phyloP scores from a whole-genome alignment of 2,113 vertebrate genomes.

The Hemiprocne comata region DNA sequence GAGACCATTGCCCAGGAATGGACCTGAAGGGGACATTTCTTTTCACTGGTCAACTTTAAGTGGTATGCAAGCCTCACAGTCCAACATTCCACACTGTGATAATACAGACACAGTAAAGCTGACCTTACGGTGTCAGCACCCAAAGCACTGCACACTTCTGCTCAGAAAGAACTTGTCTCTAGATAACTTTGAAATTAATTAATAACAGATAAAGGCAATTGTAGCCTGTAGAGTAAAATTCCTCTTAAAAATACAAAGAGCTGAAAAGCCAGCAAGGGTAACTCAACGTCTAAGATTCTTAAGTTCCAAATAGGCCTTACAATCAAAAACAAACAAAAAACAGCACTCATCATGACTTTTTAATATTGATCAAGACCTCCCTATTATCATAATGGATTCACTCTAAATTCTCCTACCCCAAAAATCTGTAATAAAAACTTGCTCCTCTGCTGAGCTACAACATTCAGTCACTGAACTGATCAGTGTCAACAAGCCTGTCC shows the following conservation, averaged over 20 bases:
- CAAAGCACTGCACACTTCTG: background rate
- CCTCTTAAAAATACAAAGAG: background rate
- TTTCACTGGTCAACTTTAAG: background rate
- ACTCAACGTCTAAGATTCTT: background rate
- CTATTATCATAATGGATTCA: background rate
- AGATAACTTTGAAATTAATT: background rate
- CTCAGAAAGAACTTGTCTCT: background rate
- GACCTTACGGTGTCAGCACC: background rate
- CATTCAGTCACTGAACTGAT: no score
- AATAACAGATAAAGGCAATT: background rate
- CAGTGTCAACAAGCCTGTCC: background rate
- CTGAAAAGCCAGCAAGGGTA: background rate
- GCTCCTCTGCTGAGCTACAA: background rate
- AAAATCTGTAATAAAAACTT: background rate
- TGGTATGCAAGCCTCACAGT: rapidly evolving
- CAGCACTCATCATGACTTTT: background rate
- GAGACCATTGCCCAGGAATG: rapidly evolving
- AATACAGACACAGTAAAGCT: background rate
- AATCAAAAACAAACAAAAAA: background rate
- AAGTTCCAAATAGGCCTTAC: background rate
- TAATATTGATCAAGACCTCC: background rate
- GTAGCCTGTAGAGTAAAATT: background rate
- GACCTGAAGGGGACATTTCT: background rate
- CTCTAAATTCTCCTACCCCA: background rate
- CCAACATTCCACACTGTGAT: background rate